Base-by-base conservation (phyloP, 1,140 invertebrate species). In the Drosophila sulfurigaster region DNA sequence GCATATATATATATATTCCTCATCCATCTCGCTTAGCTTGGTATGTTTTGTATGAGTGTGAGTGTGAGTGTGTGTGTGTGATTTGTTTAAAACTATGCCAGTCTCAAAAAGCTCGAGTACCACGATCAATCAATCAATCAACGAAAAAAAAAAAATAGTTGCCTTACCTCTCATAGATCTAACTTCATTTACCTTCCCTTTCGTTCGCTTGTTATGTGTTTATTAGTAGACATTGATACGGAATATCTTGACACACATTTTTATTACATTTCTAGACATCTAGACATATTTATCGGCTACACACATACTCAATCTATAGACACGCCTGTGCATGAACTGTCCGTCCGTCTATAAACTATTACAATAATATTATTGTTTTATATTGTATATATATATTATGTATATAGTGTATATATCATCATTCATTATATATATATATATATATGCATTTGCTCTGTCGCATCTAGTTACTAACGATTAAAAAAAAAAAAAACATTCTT, bases 41-140 rank as follows among this genome's bases (percentile, higher is more conserved):
- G 7, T 58, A 7, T 76, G 60, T 83, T 6, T 68, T 63, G 49
- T 59, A 38, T 51, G 11, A 30, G 41, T 54, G 16, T 63, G 8
- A 63, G 15, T 57, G 35, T 51, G 49, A 64, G 68, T 78, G 16
- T n/a, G 13, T 73, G 11, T 65, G 13, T 20, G 28, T 71, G 58
- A 25, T 64, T 71, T 59, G 78, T 88, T 88, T 91, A 91, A 89
- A 91, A 87, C 90, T 91, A 91, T 83, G 82, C 90, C 90, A 91
- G 90, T 91, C 90, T 91, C 90, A 91, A 91, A 91, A 91, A 91
- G 90, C 90, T 91, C 90, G 90, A 91, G 90, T 91, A 91, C 90
- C 90, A 90, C 78, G 75, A 85, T 57, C 52, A 65, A 76, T 51
- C 11, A 45, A 76, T 48, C 8, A 43, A 75, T 71, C 16, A 70